Evolutionary conservation across 2,888 invertebrate species (phyloP), one percentile per base, ranked within the genome.

Genomic region (Cynaeus angustus): DNA sequence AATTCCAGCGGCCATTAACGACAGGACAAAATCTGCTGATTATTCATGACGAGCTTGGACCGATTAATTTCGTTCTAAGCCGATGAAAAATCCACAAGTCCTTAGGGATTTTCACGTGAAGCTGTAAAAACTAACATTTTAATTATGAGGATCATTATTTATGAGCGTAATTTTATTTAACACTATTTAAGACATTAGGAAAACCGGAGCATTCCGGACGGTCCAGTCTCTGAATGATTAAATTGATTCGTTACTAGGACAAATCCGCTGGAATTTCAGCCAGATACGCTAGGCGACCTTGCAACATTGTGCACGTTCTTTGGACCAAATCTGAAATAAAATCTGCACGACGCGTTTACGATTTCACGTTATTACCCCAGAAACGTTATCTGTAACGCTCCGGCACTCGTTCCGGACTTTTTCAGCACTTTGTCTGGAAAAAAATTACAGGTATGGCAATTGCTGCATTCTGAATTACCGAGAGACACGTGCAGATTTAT

Each of bases 251-350:
- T 37, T 14, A 26, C 13, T 9, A 9, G 10, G 8, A 26, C 43
- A 45, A 45, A 58, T 58, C 48, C 48, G 52, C 5, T 64, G 53
- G 43, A 64, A 53, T 64, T 64, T 43, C 64, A 64, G 53, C 1
- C 28, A 21, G 38, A n/a, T 26, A 58, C 58, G 45, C 58, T 37
- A 10, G 0, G 2, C 53, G 33, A 50, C 48, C 61, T 62, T 64
- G 64, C 64, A 64, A 64, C 64, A 64, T 64, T 64, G 64, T 64
- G 53, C 53, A 43, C 33, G 41, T 64, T 52, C 64, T 41, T 53
- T 14, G 52, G 56, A 66, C 66, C 66, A 56, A 21, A 66, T 67
- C 59, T 67, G 66, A 67, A 67, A 67, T 67, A 67, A 67, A 67
- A 67, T 67, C 66, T 67, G 59, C 37, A 41, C 53, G 50, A 41